These are phyloP conservation scores for Lemur catta DNA, from an alignment of 2,797 vertebrate genomes.

Conservation along the genomic window DNA sequence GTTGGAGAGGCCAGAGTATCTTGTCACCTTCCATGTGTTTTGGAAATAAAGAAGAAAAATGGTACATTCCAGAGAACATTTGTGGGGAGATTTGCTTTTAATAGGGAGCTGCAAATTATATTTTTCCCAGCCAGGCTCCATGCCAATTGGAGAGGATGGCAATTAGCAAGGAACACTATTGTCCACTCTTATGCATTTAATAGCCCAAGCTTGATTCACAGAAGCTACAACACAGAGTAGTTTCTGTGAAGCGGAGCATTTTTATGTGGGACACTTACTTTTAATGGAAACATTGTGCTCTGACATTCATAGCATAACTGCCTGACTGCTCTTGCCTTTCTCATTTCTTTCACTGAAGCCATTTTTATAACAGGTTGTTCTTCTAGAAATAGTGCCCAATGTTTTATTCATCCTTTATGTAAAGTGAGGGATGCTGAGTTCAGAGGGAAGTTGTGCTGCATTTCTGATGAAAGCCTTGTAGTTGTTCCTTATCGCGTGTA, in stretches of 20 bases:
- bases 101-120: neutral
- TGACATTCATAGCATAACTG: neutral
- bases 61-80: neutral
- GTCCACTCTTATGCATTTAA: neutral
- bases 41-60: conserved; percentile 20
- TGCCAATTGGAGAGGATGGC: neutral
- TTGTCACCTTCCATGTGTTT: neutral
- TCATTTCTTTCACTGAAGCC: conserved; percentile 13
- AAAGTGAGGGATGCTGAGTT: neutral
- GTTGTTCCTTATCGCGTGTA: neutral
- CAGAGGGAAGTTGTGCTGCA: neutral
- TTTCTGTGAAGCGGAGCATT: conserved; percentile 12
- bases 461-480: neutral
- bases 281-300: conserved; percentile 32
- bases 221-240: neutral
- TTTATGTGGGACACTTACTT: conserved; percentile 44
- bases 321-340: neutral
- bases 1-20: neutral
- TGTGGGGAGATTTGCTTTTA: conserved; percentile 3
- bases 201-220: neutral
- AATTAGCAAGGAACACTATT: neutral
- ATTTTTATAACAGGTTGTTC: conserved; percentile 58
- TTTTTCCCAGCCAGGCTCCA: neutral
- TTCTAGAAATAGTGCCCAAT: conserved; percentile 46
- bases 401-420: conserved; percentile 57